These are phyloP conservation scores for Euwallacea fornicatus DNA, from an alignment of 1,140 invertebrate species.

Conservation along the genomic window DNA sequence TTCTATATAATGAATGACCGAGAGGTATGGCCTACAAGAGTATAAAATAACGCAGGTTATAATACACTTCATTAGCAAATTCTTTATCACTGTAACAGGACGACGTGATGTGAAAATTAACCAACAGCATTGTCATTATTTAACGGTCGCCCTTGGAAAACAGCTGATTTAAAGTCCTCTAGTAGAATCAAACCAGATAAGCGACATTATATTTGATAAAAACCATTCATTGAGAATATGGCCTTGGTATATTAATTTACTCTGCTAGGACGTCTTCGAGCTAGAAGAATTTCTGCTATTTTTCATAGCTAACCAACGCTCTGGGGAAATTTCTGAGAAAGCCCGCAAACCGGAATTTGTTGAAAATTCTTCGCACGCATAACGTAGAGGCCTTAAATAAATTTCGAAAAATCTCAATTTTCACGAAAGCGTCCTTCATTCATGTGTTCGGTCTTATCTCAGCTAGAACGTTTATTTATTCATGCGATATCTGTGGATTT, in stretches of 20 bases:
- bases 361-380: not conserved
- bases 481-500: slow-evolving; percentile 17
- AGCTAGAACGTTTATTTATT: slow-evolving; percentile 13
- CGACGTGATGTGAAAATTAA: slow-evolving; percentile 24
- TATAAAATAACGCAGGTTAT: no score
- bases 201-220: slow-evolving; percentile 23
- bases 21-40: no score
- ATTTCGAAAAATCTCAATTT: not conserved
- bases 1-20: not conserved
- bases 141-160: slow-evolving; percentile 36
- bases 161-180: slow-evolving; percentile 34
- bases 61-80: slow-evolving; percentile 9
- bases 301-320: not conserved
- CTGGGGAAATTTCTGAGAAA: not conserved
- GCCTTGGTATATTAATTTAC: slow-evolving; percentile 12
- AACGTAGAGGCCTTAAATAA: not conserved
- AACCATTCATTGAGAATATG: slow-evolving; percentile 21
- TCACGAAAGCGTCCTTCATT: not conserved
- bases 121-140: slow-evolving; percentile 13
- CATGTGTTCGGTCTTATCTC: slow-evolving; percentile 9
- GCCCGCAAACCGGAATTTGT: not conserved
- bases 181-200: slow-evolving; percentile 22
- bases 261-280: not conserved
- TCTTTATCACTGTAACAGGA: slow-evolving; percentile 15
- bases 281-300: no score